Evolutionary conservation across 2,113 vertebrate genomes (phyloP), one percentile per base, ranked within the genome.

Genomic region (Callocephalon fimbriatum): DNA sequence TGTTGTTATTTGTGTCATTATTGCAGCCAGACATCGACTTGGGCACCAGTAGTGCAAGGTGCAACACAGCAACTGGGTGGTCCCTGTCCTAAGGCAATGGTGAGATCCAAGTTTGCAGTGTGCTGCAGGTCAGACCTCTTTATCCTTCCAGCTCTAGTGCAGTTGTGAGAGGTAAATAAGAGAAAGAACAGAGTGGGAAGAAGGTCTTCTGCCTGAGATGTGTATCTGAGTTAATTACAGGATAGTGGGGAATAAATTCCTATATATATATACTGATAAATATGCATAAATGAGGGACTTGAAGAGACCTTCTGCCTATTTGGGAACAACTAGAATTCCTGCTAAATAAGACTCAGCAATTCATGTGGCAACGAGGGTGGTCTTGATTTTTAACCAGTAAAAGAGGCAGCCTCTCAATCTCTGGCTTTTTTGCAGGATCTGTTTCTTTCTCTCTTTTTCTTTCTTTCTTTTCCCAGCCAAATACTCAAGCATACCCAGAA

Each of bases 401-500:
- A 74, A 94, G 48, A 82, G 44, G 8, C 50, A 91, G 45, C 67
- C 70, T 88, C 83, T 89, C 92, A 88, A 89, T 93, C 82, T 40
- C 54, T 32, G 15, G 38, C 22, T 84, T 72, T 75, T 81, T 93
- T 70, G 15, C n/a, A 29, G 32, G 66, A 77, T 90, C 81, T 73
- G 38, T 75, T 86, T 67, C 89, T 79, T 83, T 81, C 72, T 82
- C 25, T 90, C 59, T 66, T 42, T 78, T 29, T 27, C 86, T 35
- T 88, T 56, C 51, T 76, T 59, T 32, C 61, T 72, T 92, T 98
- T 97, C 85, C 90, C 94, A 94, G 78, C 86, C 88, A 92, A 94
- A 93, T 48, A 35, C 68, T 95, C 68, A 54, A 88, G 32, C 40
- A n/a, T 93, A 51, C 84, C 78, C 96, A 86, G 81, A 85, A 93